Base-by-base conservation (phyloP, 2,113 vertebrate genomes). In the Ellobius talpinus region DNA sequence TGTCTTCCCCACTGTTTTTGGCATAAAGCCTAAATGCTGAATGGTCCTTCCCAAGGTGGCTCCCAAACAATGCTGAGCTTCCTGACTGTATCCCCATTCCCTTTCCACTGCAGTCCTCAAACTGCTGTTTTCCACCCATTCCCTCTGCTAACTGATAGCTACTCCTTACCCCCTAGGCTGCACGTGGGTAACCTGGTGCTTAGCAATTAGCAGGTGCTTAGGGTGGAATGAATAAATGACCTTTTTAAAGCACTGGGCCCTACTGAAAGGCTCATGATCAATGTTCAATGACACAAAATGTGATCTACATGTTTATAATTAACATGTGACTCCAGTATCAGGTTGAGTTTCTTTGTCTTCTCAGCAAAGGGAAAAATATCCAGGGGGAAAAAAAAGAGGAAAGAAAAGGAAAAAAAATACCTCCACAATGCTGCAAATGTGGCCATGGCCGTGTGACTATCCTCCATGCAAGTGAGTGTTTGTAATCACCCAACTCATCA, bases 281-380 rank as follows among this genome's bases (percentile, higher is more conserved):
- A 31, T 36, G 33, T 23, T 85, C 29, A 39, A 7, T 84, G 65
- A 87, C 19, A 72, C 10, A 72, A 63, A 70, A 87, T 31, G 66
- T 89, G 45, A 55, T 72, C 73, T 93, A 31, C 16, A 33, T 89
- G 17, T 86, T 90, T 93, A 50, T 87, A 68, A 23, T 77, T 42
- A 74, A 10, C 33, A 58, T 39, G 24, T 81, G 23, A 90, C 36
- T 92, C 87, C n/a, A 73, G 61, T 93, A 91, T 84, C 52, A 92
- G 2, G 39, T 50, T 23, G 39, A 66, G 13, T 65, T 63, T 76
- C 39, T 45, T 87, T 42, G 82, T 68, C 58, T 93, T 95, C 23
- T 12, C 77, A 39, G 39, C 65, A 74, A 79, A 93, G n/a, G 7
- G 7, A 33, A 39, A 36, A 24, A 39, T 2, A 63, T 33, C 29